Conservation (phyloP, 2,113 vertebrate genomes). For the Pipa parva region DNA sequence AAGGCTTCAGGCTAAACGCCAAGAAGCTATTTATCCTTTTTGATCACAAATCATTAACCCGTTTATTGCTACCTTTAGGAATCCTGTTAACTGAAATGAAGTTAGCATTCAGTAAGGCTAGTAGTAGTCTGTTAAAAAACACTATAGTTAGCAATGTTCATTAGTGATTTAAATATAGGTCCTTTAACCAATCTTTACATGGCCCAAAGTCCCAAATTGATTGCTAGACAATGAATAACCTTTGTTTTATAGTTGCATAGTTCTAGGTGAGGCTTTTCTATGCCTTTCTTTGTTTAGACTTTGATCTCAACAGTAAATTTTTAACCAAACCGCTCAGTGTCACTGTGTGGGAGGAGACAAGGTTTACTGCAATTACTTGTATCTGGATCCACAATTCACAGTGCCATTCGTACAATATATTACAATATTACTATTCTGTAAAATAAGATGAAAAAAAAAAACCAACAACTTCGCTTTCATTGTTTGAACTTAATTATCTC, state of each 20-base stretch:
- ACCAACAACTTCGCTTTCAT: neutral
- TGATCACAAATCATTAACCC: constrained; percentile 26
- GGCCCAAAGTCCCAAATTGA: constrained; percentile 4
- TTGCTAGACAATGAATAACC: constrained; percentile 32
- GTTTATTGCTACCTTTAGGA: neutral
- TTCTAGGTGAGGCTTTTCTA: constrained; percentile 9
- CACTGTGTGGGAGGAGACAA: neutral
- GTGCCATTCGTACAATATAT: neutral
- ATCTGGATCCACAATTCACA: neutral
- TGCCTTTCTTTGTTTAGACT: constrained; percentile 10
- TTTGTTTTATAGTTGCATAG: constrained; percentile 4
- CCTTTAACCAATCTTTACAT: constrained; percentile 7
- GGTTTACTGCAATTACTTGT: neutral
- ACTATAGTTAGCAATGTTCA: neutral
- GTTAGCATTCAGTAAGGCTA: too few species aligned
- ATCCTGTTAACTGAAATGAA: too few species aligned
- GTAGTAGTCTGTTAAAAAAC: too few species aligned
- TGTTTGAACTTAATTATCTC: neutral
- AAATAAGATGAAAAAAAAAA: neutral
- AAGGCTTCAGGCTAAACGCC: constrained; percentile 18
- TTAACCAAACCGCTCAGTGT: constrained; percentile 15
- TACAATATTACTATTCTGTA: neutral
- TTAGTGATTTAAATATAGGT: neutral
- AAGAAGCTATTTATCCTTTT: constrained; percentile 35
- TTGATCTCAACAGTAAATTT: constrained; percentile 31